These are phyloP conservation scores for Cepphus grylle DNA, from an alignment of 2,113 vertebrate species.

Conservation along the genomic window DNA sequence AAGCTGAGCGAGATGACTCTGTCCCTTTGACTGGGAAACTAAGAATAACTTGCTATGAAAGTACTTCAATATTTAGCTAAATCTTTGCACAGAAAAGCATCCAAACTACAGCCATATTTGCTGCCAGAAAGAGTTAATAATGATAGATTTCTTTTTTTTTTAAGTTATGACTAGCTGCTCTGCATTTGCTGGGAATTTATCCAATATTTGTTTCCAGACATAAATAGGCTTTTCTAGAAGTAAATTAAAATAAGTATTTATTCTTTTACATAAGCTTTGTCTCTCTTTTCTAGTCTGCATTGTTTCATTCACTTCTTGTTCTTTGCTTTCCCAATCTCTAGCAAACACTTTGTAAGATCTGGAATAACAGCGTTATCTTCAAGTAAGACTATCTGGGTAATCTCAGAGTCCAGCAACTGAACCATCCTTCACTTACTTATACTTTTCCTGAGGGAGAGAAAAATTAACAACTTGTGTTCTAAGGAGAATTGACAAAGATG, in stretches of 20 bases:
- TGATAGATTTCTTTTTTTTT: background rate
- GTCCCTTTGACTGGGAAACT: background rate
- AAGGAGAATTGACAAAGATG: background rate
- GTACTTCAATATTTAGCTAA: background rate
- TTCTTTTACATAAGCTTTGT: background rate
- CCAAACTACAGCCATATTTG: background rate
- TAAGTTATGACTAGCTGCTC: background rate
- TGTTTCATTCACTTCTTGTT: background rate
- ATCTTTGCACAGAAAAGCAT: background rate
- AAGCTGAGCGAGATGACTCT: background rate
- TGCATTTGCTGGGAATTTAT: background rate
- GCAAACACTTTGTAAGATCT: background rate
- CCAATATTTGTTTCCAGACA: background rate
- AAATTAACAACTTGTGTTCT: background rate
- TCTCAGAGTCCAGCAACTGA: background rate
- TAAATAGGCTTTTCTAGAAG: background rate
- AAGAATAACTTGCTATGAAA: background rate
- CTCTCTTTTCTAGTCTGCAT: background rate
- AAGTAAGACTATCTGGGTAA: background rate
- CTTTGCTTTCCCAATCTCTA: background rate
- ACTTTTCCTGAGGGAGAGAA: background rate
- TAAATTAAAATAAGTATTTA: background rate
- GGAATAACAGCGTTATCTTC: background rate
- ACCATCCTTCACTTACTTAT: background rate
- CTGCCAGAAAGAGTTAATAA: background rate